These are phyloP conservation scores for Drosophila sproati DNA, from an alignment of 1,140 invertebrate genomes.

Conservation along the genomic window DNA sequence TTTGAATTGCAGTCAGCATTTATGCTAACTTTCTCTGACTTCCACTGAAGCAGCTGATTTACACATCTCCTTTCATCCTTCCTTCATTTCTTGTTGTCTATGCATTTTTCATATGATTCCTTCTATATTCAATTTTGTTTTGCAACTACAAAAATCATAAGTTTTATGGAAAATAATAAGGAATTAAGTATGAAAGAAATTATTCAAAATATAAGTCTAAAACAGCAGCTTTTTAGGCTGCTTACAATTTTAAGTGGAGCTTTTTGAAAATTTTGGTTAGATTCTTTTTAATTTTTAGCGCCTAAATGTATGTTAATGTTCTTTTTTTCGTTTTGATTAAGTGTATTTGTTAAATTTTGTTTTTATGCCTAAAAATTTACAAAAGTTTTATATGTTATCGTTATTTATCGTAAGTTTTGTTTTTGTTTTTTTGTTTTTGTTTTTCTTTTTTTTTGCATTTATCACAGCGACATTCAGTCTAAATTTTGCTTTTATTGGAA, in stretches of 20 bases:
- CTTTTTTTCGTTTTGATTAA: constrained; percentile 52
- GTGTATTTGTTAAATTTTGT: constrained; percentile 72
- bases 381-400: constrained; percentile 79
- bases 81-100: constrained; percentile 24
- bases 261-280: constrained; percentile 44
- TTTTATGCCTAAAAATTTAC: constrained; percentile 81
- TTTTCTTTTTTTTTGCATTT: constrained; percentile 75
- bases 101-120: constrained; percentile 18
- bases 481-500: constrained; percentile 84
- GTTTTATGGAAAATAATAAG: constrained; percentile 14
- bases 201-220: constrained; percentile 14
- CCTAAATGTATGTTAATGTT: constrained; percentile 74
- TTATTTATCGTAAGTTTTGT: constrained; percentile 36
- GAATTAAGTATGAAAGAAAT: constrained; percentile 16
- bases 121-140: constrained; percentile 44
- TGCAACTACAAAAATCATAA: constrained; percentile 56
- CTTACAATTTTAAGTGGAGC: constrained; percentile 45
- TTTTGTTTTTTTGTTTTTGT: constrained; percentile 40
- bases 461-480: constrained; percentile 85
- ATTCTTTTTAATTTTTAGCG: constrained; percentile 69
- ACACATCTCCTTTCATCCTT: constrained; percentile 23
- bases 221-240: constrained; percentile 13
- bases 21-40: constrained; percentile 16
- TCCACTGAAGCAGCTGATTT: constrained; percentile 63
- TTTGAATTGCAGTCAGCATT: constrained; percentile 10